These are phyloP conservation scores for Acleris holmiana DNA, from an alignment of 2,888 invertebrate species.

Conservation along the genomic window DNA sequence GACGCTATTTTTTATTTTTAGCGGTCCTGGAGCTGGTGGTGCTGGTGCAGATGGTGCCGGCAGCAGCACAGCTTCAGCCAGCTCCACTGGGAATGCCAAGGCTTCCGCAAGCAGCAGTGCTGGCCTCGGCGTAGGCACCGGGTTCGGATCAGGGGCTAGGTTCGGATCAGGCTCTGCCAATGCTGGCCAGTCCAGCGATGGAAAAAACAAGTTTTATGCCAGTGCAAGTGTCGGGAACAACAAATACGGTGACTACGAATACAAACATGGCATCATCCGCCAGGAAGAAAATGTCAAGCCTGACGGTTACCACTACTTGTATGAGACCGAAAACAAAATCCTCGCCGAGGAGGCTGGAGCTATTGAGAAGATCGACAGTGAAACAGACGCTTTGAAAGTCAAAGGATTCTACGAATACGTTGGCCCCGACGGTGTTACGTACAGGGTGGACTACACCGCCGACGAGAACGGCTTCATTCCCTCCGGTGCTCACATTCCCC, in stretches of 20 bases:
- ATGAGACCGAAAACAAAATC: conserved; percentile 80
- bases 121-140: conserved; percentile 5
- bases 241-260: conserved; percentile 58
- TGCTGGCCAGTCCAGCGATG: conserved; percentile 21
- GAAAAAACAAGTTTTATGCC: conserved; percentile 23
- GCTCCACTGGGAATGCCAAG: conserved; percentile 38
- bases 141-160: conserved; percentile 8
- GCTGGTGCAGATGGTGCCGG: conserved; percentile 28
- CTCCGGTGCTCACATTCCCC: conserved; percentile 66
- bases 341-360: conserved; percentile 74
- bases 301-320: conserved; percentile 77
- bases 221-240: conserved; percentile 28
- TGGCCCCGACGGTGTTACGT: conserved; percentile 73
- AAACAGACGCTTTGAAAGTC: conserved; percentile 59
- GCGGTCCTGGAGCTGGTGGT: conserved; percentile 27
- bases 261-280: conserved; percentile 74
- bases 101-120: conserved; percentile 29
- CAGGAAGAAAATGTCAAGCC: conserved; percentile 63
- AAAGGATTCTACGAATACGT: conserved; percentile 76
- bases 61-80: conserved; percentile 31
- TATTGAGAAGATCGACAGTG: conserved; percentile 63
- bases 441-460: conserved; percentile 78
- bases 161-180: conserved; percentile 16
- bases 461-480: conserved; percentile 76
- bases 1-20: not conserved